phyloP scores from a whole-genome alignment of 1,140 invertebrate species.

The Orussus abietinus region DNA sequence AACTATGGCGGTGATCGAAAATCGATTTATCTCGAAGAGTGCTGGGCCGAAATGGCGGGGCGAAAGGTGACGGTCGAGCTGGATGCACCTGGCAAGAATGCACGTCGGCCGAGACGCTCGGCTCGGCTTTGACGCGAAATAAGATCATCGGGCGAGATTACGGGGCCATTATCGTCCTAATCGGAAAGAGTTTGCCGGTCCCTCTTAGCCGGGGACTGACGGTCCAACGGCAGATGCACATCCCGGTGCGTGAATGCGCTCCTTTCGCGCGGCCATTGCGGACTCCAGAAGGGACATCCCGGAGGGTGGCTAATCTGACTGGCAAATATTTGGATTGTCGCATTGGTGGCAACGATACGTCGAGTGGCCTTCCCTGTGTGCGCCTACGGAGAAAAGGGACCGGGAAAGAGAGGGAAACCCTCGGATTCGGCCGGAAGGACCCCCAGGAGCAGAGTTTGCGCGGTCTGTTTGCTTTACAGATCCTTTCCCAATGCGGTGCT shows the following conservation, averaged over 20 bases:
- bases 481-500: constrained; percentile 23
- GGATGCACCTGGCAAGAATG: constrained; percentile 15
- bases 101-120: constrained; percentile 27
- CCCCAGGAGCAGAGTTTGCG: constrained; percentile 26
- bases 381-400: too few relatives aligned
- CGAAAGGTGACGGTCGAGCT: neutral
- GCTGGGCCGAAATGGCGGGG: too few relatives aligned
- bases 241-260: neutral
- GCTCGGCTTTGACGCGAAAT: constrained; percentile 41
- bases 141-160: constrained; percentile 41
- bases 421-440: neutral
- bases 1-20: too few relatives aligned
- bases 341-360: constrained; percentile 45
- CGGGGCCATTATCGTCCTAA: constrained; percentile 31
- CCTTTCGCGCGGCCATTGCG: too few relatives aligned
- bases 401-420: too few relatives aligned
- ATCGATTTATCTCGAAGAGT: too few relatives aligned
- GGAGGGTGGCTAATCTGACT: constrained; percentile 43
- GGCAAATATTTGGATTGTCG: constrained; percentile 54
- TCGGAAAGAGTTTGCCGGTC: constrained; percentile 35
- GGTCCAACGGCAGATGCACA: constrained; percentile 1
- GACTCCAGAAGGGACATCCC: constrained; percentile 16
- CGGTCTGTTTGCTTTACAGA: constrained; percentile 24
- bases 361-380: constrained; percentile 32
- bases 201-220: constrained; percentile 2